Percentiles rank a stretch among this genome's conserved stretches.
phyloP scores from a whole-genome alignment of 2,888 invertebrate genomes.

The Andrena chrysosceles region DNA sequence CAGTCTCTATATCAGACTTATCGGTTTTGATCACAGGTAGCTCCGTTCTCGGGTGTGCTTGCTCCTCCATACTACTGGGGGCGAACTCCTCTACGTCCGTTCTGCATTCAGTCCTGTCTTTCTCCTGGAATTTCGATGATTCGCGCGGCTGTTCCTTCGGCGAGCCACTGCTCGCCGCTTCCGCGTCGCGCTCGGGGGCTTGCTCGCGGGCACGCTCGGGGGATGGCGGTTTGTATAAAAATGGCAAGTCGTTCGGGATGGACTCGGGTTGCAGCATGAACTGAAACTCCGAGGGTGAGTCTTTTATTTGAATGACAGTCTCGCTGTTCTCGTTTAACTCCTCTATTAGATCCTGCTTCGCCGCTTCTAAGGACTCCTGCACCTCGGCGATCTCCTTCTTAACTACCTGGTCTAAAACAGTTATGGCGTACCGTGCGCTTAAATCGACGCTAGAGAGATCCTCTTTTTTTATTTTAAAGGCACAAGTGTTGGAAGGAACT shows the following conservation, averaged over 20 bases:
- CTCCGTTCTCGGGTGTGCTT: slow-evolving; percentile 8
- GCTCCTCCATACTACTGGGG: slow-evolving; percentile 47
- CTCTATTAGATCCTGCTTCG: slow-evolving; percentile 89
- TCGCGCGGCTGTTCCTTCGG: slow-evolving; percentile 70
- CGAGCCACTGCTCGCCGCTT: slow-evolving; percentile 63
- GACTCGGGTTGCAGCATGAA: slow-evolving; percentile 88
- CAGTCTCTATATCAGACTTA: slow-evolving; percentile 53
- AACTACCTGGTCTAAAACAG: slow-evolving; percentile 85
- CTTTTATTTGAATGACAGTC: slow-evolving; percentile 86
- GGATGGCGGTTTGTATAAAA: slow-evolving; percentile 85
- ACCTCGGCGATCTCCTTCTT: slow-evolving; percentile 91
- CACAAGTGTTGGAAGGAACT: slow-evolving; percentile 80
- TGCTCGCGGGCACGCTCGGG: slow-evolving; percentile 57
- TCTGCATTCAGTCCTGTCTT: slow-evolving; percentile 57
- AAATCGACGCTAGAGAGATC: slow-evolving; percentile 80
- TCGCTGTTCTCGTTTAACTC: slow-evolving; percentile 88
- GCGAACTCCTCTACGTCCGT: slow-evolving; percentile 28
- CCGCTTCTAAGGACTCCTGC: slow-evolving; percentile 90
- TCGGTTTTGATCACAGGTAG: slow-evolving; percentile 65
- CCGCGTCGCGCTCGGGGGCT: slow-evolving; percentile 71
- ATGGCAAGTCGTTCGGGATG: slow-evolving; percentile 87
- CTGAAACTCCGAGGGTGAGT: slow-evolving; percentile 91
- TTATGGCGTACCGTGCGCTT: slow-evolving; percentile 81
- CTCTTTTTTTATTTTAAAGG: slow-evolving; percentile 85
- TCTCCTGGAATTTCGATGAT: not conserved